Evolutionary conservation across 2,888 invertebrate genomes (phyloP).

Genomic region (Taphrorychus bicolor): DNA sequence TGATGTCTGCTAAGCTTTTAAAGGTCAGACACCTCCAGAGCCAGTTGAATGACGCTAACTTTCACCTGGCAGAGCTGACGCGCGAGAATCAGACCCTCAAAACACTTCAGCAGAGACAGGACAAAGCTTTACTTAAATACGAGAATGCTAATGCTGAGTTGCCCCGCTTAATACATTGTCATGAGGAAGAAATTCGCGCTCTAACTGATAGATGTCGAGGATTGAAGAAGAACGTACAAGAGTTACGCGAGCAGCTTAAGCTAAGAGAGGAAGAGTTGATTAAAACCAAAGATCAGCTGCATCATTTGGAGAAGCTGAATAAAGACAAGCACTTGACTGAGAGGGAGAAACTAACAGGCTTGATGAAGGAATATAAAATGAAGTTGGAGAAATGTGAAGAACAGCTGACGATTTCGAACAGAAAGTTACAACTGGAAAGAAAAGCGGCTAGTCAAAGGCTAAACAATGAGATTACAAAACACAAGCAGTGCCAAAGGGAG

Average conservation of each 20-base stretch:
- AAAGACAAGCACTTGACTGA: constrained; percentile 73
- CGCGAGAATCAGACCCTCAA: constrained; percentile 79
- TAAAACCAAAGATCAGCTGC: constrained; percentile 72
- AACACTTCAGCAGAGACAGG: constrained; percentile 80
- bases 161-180: constrained; percentile 76
- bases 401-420: constrained; percentile 70
- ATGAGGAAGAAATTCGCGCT: constrained; percentile 78
- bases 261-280: constrained; percentile 73
- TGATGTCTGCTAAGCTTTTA: constrained; percentile 78
- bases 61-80: constrained; percentile 73
- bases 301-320: constrained; percentile 72
- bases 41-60: constrained; percentile 80
- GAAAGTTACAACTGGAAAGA: constrained; percentile 73
- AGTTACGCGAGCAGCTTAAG: constrained; percentile 70
- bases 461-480: constrained; percentile 71
- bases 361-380: constrained; percentile 65
- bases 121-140: constrained; percentile 77
- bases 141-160: constrained; percentile 81
- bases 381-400: constrained; percentile 68
- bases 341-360: constrained; percentile 74
- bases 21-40: constrained; percentile 80
- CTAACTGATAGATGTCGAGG: constrained; percentile 74
- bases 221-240: constrained; percentile 69
- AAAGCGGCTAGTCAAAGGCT: constrained; percentile 78
- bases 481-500: constrained; percentile 73